These are phyloP conservation scores for Homarus americanus DNA, from an alignment of 1,140 invertebrate species.

Conservation along the genomic window DNA sequence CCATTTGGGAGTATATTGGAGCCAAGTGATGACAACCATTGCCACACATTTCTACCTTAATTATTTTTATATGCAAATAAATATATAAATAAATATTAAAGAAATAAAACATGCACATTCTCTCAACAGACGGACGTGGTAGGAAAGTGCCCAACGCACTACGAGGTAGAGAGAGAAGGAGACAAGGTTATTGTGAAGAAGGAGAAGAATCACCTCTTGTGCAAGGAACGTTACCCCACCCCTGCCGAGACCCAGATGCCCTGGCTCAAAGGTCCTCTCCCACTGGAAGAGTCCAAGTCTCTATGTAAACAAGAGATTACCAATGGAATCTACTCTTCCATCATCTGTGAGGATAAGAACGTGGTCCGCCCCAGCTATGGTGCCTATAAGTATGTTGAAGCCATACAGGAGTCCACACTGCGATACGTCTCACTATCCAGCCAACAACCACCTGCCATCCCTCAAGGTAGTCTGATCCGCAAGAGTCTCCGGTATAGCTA, in stretches of 20 bases:
- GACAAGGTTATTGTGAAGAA: conserved; percentile 37
- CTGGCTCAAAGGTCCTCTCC: conserved; percentile 61
- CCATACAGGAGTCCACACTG: conserved; percentile 56
- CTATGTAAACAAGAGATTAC: conserved; percentile 52
- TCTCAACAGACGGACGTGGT: conserved; percentile 63
- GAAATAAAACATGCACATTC: neutral
- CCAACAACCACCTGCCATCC: neutral
- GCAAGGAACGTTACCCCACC: conserved; percentile 50
- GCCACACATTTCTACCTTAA: too few relatives aligned
- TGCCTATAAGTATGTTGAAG: conserved; percentile 46
- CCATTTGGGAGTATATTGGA: too few relatives aligned
- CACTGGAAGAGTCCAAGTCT: conserved; percentile 53
- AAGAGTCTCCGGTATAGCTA: conserved; percentile 41
- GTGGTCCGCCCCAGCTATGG: conserved; percentile 59
- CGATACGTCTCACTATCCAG: conserved; percentile 9
- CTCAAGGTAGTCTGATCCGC: neutral
- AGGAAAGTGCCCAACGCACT: conserved; percentile 61
- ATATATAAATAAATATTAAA: neutral
- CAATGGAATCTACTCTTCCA: conserved; percentile 26
- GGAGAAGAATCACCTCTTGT: conserved; percentile 61
- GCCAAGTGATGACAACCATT: too few relatives aligned
- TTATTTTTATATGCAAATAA: too few relatives aligned
- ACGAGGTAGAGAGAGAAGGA: conserved; percentile 37
- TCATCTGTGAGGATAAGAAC: conserved; percentile 61
- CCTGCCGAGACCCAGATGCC: conserved; percentile 23